Evolutionary conservation across 2,888 invertebrate species (phyloP), one percentile per base, ranked within the genome.

Genomic region (Leptinotarsa haldemani): DNA sequence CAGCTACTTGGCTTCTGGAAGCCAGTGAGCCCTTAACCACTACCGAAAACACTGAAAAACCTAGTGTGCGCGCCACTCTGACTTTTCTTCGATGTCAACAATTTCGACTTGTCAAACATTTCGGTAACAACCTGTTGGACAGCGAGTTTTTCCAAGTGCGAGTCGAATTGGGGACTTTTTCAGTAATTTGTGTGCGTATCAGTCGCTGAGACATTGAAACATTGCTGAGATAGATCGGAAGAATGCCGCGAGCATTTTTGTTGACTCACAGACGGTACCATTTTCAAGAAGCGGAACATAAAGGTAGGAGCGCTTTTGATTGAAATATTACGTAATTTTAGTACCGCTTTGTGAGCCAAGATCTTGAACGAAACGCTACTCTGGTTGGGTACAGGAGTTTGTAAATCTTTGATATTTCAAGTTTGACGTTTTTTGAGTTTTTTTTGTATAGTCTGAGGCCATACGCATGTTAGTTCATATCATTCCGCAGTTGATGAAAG

Each of bases 201-300:
- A 40, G n/a, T 61, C 30, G 61, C 61, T 61, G 61, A 61, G n/a
- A 61, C 61, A 12, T n/a, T n/a, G 25, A 30, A 30, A 61, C 25
- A 68, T 52, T 48, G 65, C 67, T 18, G 65, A n/a, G 53, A 71
- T 48, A 22, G 30, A 20, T 70, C 70, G 71, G 71, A 75, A 79
- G 69, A 87, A 92, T 92, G 92, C 92, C 92, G 80, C 88, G 91
- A 83, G 91, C 92, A 76, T 92, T 92, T 83, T 88, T 92, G 69
- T 90, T 92, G 83, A 91, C 91, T 20, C 91, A 91, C 84, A 89
- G 90, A 53, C 88, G 91, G 71, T 92, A 91, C 86, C 88, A 88
- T 81, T 80, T 84, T 25, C 86, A 86, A 70, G 86, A 86, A 68
- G 85, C 84, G 79, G 87, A 86, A 63, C 83, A 84, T 66, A 86